These are phyloP conservation scores for Kradibia gibbosae DNA, from an alignment of 1,140 invertebrate genomes.

Conservation along the genomic window DNA sequence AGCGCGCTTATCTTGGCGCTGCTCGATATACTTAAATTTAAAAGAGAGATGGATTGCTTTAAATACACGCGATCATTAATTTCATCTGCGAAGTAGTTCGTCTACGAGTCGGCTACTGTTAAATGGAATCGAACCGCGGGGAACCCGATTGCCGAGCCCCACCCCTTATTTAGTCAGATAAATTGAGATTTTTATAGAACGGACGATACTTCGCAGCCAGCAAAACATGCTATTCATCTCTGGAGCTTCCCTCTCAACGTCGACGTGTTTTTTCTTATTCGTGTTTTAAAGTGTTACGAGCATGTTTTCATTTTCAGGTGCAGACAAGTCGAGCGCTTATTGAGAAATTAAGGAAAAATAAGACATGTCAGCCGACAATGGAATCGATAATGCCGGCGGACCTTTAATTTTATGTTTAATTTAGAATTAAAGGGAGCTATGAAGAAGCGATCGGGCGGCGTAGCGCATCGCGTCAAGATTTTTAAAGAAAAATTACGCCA, in stretches of 20 bases:
- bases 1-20: neutral
- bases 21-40: neutral
- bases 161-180: neutral
- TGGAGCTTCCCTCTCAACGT: neutral
- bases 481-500: neutral
- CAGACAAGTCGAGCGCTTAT: neutral
- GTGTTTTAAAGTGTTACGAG: neutral
- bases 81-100: constrained; percentile 19
- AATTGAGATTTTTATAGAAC: constrained; percentile 27
- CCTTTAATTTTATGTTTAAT: constrained; percentile 3
- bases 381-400: neutral
- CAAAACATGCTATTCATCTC: neutral
- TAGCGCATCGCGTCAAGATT: neutral
- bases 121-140: neutral
- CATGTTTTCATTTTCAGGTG: neutral
- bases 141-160: neutral
- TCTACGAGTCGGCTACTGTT: constrained; percentile 22
- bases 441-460: neutral
- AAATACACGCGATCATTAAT: constrained; percentile 24
- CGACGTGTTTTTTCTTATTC: neutral
- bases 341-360: neutral
- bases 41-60: neutral
- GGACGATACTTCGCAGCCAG: neutral
- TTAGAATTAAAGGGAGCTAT: neutral
- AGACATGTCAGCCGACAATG: neutral